Evolutionary conservation across 2,113 vertebrate genomes (phyloP).

Genomic region (Spheniscus mendiculus): DNA sequence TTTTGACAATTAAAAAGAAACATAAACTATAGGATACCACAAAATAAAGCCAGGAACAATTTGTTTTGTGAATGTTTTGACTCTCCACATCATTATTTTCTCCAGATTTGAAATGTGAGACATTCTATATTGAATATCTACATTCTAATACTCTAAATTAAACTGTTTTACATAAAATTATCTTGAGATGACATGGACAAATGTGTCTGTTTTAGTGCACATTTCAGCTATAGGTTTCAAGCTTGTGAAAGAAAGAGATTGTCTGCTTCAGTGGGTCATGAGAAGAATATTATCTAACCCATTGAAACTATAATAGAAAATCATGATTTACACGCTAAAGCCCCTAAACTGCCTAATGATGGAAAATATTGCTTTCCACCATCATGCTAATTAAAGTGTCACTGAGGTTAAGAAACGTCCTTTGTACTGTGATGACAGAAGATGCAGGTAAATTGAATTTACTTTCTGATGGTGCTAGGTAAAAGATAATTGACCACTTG

Average conservation of each 20-base stretch:
- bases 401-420: neutral
- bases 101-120: neutral
- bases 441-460: constrained; percentile 22
- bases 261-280: neutral
- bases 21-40: neutral
- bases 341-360: neutral
- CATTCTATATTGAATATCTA: neutral
- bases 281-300: neutral
- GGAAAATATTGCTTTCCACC: neutral
- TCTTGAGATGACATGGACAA: neutral
- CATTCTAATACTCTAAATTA: neutral
- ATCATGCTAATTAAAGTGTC: constrained; percentile 7
- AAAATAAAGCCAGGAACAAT: neutral
- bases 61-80: neutral
- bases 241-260: neutral
- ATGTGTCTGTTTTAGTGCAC: neutral
- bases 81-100: neutral
- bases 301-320: neutral
- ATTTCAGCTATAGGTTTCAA: neutral
- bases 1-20: neutral
- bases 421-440: neutral
- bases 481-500: constrained; percentile 24
- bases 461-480: neutral
- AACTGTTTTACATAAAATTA: neutral
- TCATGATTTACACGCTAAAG: neutral